Evolutionary conservation across 2,888 invertebrate species (phyloP).

Genomic region (Deilephila elpenor): DNA sequence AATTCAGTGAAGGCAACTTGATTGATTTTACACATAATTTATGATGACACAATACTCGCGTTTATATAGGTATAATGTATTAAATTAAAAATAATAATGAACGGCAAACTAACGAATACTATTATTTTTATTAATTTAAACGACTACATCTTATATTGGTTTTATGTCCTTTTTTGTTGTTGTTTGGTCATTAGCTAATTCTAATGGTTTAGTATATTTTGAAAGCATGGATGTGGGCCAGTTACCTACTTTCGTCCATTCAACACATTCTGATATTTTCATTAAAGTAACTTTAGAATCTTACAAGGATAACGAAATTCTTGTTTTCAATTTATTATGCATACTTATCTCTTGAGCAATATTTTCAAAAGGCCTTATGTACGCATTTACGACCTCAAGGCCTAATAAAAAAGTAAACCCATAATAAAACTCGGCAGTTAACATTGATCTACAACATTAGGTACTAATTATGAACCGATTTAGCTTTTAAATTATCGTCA

Average conservation of each 20-base stretch:
- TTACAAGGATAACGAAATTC: not conserved
- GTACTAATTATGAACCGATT: conserved; percentile 7
- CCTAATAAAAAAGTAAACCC: conserved; percentile 9
- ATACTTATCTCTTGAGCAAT: not conserved
- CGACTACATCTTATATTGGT: too few relatives aligned
- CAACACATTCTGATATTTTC: not conserved
- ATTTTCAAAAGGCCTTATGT: not conserved
- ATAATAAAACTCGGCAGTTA: conserved; percentile 26
- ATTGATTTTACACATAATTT: not conserved
- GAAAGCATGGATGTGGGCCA: too few relatives aligned
- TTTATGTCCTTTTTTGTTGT: too few relatives aligned
- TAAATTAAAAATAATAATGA: too few relatives aligned
- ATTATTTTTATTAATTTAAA: too few relatives aligned
- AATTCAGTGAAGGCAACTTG: not conserved
- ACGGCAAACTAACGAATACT: too few relatives aligned
- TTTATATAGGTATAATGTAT: not conserved
- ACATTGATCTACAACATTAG: conserved; percentile 31
- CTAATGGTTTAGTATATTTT: too few relatives aligned
- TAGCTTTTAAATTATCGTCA: conserved; percentile 24
- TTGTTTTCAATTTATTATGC: not conserved
- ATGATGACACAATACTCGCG: not conserved
- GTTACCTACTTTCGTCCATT: too few relatives aligned
- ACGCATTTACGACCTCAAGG: not conserved
- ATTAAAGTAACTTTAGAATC: not conserved
- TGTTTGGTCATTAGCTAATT: too few relatives aligned